A percentile compares a stretch with the other conserved stretches of the same genome.
phyloP scores from a whole-genome alignment of 2,113 vertebrate species.

The Mustela nigripes region DNA sequence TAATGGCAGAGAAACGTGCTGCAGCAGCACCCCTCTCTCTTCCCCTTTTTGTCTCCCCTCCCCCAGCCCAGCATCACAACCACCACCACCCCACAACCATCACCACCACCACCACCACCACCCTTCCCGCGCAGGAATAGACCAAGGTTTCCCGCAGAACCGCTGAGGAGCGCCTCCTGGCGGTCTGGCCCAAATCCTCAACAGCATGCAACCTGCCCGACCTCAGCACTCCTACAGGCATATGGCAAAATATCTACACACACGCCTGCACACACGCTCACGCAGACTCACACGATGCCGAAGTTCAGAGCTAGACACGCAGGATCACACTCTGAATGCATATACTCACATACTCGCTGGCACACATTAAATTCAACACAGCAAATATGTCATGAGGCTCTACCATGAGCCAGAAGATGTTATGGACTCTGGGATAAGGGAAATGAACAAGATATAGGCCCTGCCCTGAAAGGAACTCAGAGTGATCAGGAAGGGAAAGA shows the following conservation, averaged over 20 bases:
- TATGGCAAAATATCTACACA: neutral
- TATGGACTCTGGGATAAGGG: neutral
- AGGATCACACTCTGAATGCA: neutral
- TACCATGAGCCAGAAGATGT: neutral
- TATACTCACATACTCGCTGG: neutral
- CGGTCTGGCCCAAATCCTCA: slow-evolving; percentile 41
- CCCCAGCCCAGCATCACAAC: neutral
- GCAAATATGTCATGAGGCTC: neutral
- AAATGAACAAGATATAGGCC: neutral
- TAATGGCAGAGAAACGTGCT: neutral
- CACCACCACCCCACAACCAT: neutral
- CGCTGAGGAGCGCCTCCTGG: slow-evolving; percentile 78
- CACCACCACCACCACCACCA: neutral
- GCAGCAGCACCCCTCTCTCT: neutral
- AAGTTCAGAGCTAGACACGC: neutral
- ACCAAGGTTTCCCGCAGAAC: slow-evolving; percentile 19
- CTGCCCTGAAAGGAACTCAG: neutral
- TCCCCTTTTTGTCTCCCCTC: neutral
- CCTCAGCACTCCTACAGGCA: slow-evolving; percentile 13
- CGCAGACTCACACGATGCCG: neutral
- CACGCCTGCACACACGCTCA: neutral
- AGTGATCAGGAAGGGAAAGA: neutral
- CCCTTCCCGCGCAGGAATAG: slow-evolving; percentile 56
- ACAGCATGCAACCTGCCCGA: neutral
- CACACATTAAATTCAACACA: neutral